Evolutionary conservation across 2,797 vertebrate species (phyloP), one percentile per base, ranked within the genome.

Genomic region (Adrianichthys oophorus): DNA sequence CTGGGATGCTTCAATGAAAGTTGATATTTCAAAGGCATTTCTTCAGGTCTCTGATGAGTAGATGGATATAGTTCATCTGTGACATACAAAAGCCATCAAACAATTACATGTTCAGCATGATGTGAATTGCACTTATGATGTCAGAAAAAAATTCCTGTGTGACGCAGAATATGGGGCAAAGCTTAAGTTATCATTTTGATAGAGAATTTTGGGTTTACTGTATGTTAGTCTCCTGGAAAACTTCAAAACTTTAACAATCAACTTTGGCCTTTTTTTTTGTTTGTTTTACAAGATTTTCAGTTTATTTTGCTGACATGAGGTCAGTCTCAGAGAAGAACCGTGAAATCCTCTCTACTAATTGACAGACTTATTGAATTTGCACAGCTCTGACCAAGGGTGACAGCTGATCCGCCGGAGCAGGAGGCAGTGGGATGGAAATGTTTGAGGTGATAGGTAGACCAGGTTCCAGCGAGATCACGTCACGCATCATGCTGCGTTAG

Each of bases 21-120:
- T 85, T 76, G 85, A 92, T 89, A 79, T 87, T 89, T 87, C 82
- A 80, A 84, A 85, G 78, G 72, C 76, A 85, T 90, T 87, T 88
- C 82, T 76, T 60, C 7, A 57, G 77, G 84, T 79, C 83, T 85
- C 84, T 61, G 80, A 81, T 77, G 79, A 80, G 79, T 56, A 63
- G 77, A 82, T 80, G 72, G 75, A 84, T 79, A 72, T 69, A 80
- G 76, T 77, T 67, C 65, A 66, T 76, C 78, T 62, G 50, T 49
- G 48, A 74, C 76, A 87, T 83, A 75, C 79, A 75, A 41, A 52
- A 68, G 70, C 60, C 60, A 43, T 80, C 62, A 62, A 82, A 82
- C 78, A 85, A 87, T 79, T 70, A 72, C 74, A 62, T 56, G 48
- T 70, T 72, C 48, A 24, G 66, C 70, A 57, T 47, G 53, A 56